Percentiles rank a stretch among this genome's conserved stretches.
These are phyloP conservation scores for Oophaga pumilio DNA, from an alignment of 2,113 vertebrate species.

Conservation along the genomic window DNA sequence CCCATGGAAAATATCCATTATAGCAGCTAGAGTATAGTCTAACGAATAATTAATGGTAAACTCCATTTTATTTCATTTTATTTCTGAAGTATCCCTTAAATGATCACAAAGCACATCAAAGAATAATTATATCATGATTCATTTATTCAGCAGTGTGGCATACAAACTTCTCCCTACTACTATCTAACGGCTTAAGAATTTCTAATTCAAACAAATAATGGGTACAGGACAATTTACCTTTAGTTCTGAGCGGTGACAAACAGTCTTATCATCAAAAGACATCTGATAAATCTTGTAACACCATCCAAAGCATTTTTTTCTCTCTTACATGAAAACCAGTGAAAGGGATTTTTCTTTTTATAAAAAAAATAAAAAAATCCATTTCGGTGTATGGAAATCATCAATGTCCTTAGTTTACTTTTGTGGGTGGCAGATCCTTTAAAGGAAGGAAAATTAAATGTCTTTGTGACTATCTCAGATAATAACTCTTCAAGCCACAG, in stretches of 20 bases:
- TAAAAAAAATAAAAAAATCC: conserved; percentile 9
- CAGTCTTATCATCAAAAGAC: conserved; percentile 41
- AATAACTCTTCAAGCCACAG: conserved; percentile 53
- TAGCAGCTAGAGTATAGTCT: neutral
- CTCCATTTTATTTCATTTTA: neutral
- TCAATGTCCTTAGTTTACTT: conserved; percentile 47
- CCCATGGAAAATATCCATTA: neutral
- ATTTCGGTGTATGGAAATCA: conserved; percentile 42
- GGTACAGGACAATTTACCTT: conserved; percentile 33
- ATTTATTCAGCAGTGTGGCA: neutral
- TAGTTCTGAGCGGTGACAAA: conserved; percentile 28
- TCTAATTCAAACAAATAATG: neutral
- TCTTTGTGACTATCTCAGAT: conserved; percentile 48
- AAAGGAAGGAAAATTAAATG: conserved; percentile 53
- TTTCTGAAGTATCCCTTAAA: neutral
- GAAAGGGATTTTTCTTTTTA: conserved; percentile 8
- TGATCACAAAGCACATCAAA: neutral
- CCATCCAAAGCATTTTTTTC: conserved; percentile 17
- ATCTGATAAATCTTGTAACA: conserved; percentile 41
- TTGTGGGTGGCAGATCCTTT: conserved; percentile 44
- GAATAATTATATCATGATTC: neutral
- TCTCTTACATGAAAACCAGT: neutral
- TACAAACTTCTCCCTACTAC: neutral
- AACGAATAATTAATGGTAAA: neutral
- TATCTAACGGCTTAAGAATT: conserved; percentile 8